Evolutionary conservation across 2,113 vertebrate genomes (phyloP).

Genomic region (Phylloscopus trochilus): DNA sequence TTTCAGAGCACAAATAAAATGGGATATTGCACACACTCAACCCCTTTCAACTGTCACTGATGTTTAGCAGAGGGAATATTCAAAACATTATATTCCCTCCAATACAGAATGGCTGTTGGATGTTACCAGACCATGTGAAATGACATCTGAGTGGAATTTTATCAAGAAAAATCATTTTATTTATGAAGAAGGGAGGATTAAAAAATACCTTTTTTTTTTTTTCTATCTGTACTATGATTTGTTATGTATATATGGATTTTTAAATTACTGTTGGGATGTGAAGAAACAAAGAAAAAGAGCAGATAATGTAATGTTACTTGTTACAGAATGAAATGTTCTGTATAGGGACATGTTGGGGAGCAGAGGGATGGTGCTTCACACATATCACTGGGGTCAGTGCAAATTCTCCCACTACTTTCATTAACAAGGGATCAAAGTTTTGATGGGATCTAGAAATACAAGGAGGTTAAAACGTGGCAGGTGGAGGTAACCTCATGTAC

Average conservation of each 20-base stretch:
- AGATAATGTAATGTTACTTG: not conserved
- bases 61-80: not conserved
- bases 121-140: not conserved
- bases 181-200: not conserved
- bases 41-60: fast-evolving
- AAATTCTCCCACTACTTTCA: not conserved
- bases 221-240: not conserved
- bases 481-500: not conserved
- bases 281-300: not conserved
- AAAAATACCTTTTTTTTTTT: not conserved
- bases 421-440: not conserved
- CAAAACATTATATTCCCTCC: not conserved
- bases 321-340: not conserved
- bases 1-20: not conserved
- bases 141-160: not conserved
- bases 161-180: too few relatives aligned
- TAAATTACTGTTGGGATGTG: not conserved
- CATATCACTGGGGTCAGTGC: not conserved
- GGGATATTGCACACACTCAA: not conserved
- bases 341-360: not conserved
- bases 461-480: not conserved
- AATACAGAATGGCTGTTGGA: not conserved
- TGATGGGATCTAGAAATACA: not conserved
- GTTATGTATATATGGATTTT: not conserved
- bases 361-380: not conserved